phyloP scores from a whole-genome alignment of 2,888 invertebrate genomes.

The Anthophora plumipes region DNA sequence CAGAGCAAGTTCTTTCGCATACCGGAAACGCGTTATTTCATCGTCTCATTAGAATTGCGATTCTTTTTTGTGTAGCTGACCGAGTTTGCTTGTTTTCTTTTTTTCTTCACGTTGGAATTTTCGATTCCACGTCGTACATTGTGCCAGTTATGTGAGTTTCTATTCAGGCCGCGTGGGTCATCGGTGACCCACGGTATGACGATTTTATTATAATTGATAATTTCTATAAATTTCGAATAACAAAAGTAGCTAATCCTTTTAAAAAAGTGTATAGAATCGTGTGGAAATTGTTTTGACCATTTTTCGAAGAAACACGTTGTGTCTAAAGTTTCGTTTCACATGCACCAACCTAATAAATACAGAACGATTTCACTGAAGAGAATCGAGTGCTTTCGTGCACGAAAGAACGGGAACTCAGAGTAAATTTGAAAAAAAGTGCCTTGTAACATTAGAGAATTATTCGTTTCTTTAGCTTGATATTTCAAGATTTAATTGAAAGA shows the following conservation, averaged over 20 bases:
- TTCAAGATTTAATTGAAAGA: not conserved
- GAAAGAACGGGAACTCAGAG: not conserved
- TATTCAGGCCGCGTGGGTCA: too few species aligned
- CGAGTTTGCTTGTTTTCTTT: slow-evolving; percentile 16
- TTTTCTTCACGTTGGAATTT: not conserved
- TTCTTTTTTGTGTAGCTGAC: slow-evolving; percentile 27
- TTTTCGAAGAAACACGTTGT: too few species aligned
- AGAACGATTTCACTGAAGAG: slow-evolving; percentile 34
- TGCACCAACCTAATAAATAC: too few species aligned
- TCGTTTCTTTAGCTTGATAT: not conserved
- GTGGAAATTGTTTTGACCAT: too few species aligned
- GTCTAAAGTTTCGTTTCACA: too few species aligned
- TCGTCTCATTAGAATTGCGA: slow-evolving; percentile 28
- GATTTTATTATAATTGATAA: too few species aligned
- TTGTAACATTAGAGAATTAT: not conserved
- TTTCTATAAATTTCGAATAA: too few species aligned
- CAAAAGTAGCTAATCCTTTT: too few species aligned
- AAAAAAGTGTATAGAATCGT: too few species aligned
- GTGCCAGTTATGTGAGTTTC: too few species aligned
- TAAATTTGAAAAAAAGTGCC: not conserved
- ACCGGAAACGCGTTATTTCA: slow-evolving; percentile 53
- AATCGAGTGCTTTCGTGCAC: not conserved
- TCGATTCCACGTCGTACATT: not conserved
- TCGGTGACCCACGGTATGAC: too few species aligned
- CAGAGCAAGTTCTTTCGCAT: slow-evolving; percentile 11